Base-by-base conservation (phyloP, 2,888 invertebrate genomes). In the Deilephila porcellus region DNA sequence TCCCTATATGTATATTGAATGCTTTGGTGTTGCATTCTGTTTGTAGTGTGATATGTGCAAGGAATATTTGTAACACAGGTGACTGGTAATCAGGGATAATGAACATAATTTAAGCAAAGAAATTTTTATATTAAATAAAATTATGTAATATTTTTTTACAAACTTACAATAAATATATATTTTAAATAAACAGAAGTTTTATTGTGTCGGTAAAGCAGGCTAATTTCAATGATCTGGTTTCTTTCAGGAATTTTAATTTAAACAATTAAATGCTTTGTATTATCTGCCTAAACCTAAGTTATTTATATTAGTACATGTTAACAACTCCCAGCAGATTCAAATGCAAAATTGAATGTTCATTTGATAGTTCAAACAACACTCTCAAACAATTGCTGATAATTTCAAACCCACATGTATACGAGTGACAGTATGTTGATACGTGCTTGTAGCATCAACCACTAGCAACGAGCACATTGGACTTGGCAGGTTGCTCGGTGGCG, bases 391-490 rank as follows among this genome's bases (percentile, higher is more conserved):
- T 64, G 59, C 71, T 37, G 34, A 53, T 37, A 20, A 37, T 25
- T 5, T 32, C 19, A 6, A 19, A 19, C n/a, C n/a, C 19, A 45
- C 45, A 52, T 17, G 25, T 63, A 25, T 19, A 45, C n/a, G 63
- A 63, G 32, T 19, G 19, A 17, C n/a, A 8, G 25, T 60, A 8
- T 52, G 11, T 29, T 3, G 5, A 34, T 5, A 19, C 5, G 25
- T 4, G 45, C 53, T 14, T 34, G 56, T 25, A 14, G 45, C 14
- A 70, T 91, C 82, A 94, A 79, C 87, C 88, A 77, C 90, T 91
- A 73, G 95, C 86, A 3, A 96, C 96, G 3, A 96, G 92, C 73
- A 96, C 96, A 82, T 95, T 96, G 77, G 95, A 89, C 83, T 95
- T 96, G 74, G 85, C 80, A 3, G 89, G 83, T 67, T 86, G 85